A percentile compares a stretch with the other conserved stretches of the same genome.
phyloP scores from a whole-genome alignment of 2,113 vertebrate genomes.

The Pogonocichla stellata region DNA sequence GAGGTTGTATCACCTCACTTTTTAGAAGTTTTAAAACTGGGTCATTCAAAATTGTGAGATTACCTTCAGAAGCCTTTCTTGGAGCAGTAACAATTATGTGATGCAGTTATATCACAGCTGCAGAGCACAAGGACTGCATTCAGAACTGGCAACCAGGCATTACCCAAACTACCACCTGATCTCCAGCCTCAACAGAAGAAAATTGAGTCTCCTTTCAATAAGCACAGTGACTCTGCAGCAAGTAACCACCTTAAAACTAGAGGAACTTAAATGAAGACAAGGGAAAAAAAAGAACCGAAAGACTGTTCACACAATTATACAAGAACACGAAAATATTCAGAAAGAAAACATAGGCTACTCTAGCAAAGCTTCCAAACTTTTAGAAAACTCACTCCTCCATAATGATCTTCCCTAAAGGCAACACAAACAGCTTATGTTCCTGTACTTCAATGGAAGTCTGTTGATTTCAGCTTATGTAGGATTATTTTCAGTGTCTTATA shows the following conservation, averaged over 20 bases:
- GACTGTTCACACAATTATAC: background rate
- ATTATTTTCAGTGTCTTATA: background rate
- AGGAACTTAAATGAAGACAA: background rate
- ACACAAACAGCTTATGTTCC: background rate
- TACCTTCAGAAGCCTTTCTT: background rate
- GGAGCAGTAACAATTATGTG: background rate
- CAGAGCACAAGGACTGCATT: background rate
- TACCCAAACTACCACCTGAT: background rate
- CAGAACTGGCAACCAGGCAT: background rate
- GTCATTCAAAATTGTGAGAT: background rate
- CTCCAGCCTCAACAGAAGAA: background rate
- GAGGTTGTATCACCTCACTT: background rate
- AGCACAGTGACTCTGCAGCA: background rate
- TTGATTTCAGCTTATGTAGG: background rate
- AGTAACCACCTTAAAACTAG: background rate
- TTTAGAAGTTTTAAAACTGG: background rate
- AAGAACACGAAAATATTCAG: background rate
- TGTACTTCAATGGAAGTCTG: background rate
- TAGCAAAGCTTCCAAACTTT: background rate
- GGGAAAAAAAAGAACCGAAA: background rate
- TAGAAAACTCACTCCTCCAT: background rate
- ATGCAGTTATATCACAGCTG: background rate
- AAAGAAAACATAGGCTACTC: background rate
- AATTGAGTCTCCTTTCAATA: background rate
- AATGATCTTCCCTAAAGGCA: background rate